Base-by-base conservation (phyloP, 2,113 vertebrate genomes). In the Puffinus mauretanicus region DNA sequence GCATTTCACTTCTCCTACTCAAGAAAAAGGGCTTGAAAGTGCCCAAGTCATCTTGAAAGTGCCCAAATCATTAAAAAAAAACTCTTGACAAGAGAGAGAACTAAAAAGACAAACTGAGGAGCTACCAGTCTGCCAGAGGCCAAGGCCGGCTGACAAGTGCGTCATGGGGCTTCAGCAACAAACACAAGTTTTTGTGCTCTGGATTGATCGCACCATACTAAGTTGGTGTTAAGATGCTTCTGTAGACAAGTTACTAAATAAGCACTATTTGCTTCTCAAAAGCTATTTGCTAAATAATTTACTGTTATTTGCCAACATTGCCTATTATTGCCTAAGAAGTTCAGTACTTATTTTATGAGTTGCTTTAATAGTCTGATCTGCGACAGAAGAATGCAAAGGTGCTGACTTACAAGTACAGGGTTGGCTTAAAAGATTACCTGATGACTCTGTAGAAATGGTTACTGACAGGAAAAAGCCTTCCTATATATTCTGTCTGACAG, bases 391-490 rank as follows among this genome's bases (percentile, higher is more conserved):
- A 70, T 0, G 0, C 65, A 67, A 36, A 92, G 82, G 57, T 69
- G 62, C 66, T 2, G 91, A 90, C 85, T 92, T 67, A 40, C 22
- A 80, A 80, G 81, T 44, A 27, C 27, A 19, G 25, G 17, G 16
- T 0, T 54, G 81, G 72, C 27, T 86, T 80, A 65, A 69, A 82
- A 80, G 80, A 86, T 69, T 87, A 93, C 55, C 90, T 81, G 77
- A 81, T 5, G 42, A 89, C 51, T 65, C 83, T 42, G n/a, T 42
- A 70, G 78, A 91, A 89, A 96, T 26, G 65, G 65, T 67, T 51
- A 79, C 65, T 84, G 94, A 91, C 90, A 70, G 69, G 55, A 73
- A 85, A 87, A 89, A 66, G 65, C 81, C n/a, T 84, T 70, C 58
- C 69, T 49, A 47, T 70, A 82, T 30, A 85, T 71, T 30, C 81